Base-by-base conservation (phyloP, 2,113 vertebrate species). In the Tetrao urogallus region DNA sequence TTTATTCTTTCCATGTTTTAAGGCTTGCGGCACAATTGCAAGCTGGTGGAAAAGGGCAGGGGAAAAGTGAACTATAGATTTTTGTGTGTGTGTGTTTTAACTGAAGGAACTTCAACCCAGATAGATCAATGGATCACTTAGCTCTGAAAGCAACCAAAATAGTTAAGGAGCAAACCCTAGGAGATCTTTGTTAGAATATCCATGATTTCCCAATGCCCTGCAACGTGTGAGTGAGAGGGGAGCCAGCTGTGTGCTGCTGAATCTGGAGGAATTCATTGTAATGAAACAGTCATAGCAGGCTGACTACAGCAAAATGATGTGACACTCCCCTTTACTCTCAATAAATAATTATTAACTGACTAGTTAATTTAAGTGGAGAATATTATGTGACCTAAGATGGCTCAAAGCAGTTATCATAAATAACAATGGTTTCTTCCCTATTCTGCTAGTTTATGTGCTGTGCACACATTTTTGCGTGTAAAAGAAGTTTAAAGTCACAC, bases 401-500 rank as follows among this genome's bases (percentile, higher is more conserved):
- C 50, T 92, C 60, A 92, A 89, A 73, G 17, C 96, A 81, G 72
- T 75, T 25, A 45, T 83, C 58, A 58, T 94, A 82, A 77, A 60
- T 70, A 93, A 32, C 43, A 78, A 75, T 19, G 50, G 40, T 76
- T 83, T 0, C 86, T 88, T 93, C 85, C 28, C 78, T 81, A 30
- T 61, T 92, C 70, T 84, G 8, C 13, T 93, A 63, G 34, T 74
- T 97, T 83, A 93, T 69, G 32, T 58, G 50, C 70, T 67, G 50
- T 70, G 56, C 24, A 48, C 27, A 40, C 30, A 20, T 54, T 87
- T 91, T 38, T 65, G 12, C 54, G 22, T 80, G 65, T 89, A 60
- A 52, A 76, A 34, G 72, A 82, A 86, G 38, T 47, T 94, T 76
- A 61, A 73, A 81, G 15, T 52, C 25, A 58, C 70, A 21, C 10